Conservation (phyloP, 2,797 vertebrate genomes). For the Smutsia gigantea region DNA sequence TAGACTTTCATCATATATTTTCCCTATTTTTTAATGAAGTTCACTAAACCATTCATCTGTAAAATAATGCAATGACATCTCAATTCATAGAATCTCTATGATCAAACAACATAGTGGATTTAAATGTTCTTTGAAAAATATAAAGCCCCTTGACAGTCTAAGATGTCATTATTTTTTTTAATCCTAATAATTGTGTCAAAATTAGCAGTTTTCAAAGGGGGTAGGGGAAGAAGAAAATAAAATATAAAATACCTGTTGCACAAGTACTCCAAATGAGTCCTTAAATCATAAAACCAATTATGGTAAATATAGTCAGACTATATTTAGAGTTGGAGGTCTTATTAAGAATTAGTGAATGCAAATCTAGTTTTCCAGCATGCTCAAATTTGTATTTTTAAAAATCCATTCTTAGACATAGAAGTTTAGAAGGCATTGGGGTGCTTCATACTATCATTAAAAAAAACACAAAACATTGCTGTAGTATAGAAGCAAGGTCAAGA, state of each 20-base stretch:
- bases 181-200: not conserved
- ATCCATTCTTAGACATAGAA: not conserved
- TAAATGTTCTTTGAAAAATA: not conserved
- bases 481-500: not conserved
- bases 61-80: not conserved
- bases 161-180: not conserved
- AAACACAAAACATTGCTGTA: not conserved
- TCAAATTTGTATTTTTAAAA: not conserved
- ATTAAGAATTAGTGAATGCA: not conserved
- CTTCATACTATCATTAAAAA: not conserved
- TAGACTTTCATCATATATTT: not conserved
- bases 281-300: not conserved
- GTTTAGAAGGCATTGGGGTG: not conserved
- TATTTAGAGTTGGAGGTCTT: not conserved
- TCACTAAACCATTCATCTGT: not conserved
- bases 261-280: not conserved
- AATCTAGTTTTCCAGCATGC: not conserved
- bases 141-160: not conserved
- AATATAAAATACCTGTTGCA: not conserved
- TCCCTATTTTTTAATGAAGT: slow-evolving; percentile 1
- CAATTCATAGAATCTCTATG: not conserved
- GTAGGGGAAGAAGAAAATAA: not conserved
- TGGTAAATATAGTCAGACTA: not conserved
- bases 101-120: not conserved
- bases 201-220: not conserved